Percentiles rank a stretch among this genome's conserved stretches.
These are phyloP conservation scores for Bombus turneri DNA, from an alignment of 1,140 invertebrate species.

Conservation along the genomic window DNA sequence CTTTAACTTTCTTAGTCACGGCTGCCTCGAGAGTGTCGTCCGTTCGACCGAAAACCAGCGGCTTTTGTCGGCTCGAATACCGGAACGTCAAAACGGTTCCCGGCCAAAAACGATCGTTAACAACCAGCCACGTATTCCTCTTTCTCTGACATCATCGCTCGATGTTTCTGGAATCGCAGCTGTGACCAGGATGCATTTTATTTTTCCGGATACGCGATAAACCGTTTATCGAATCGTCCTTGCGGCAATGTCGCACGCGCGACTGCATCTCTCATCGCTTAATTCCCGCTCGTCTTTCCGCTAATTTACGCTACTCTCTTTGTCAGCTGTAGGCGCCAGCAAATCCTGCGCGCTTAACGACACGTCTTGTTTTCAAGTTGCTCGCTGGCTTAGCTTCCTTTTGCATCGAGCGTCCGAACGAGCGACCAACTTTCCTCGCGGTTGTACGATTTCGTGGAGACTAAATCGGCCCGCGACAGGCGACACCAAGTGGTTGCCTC, in stretches of 20 bases:
- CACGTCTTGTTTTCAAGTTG: too few species aligned
- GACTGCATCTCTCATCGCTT: neutral
- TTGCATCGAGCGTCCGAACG: too few species aligned
- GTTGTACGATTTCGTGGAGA: neutral
- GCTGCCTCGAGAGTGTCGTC: constrained; percentile 48
- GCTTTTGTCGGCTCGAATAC: constrained; percentile 10
- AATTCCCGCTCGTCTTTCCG: too few species aligned
- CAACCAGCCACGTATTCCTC: neutral
- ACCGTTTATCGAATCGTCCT: constrained; percentile 37
- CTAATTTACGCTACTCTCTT: neutral
- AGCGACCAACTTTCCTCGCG: neutral
- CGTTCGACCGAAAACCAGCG: constrained; percentile 45
- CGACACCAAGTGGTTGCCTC: neutral
- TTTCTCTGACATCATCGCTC: constrained; percentile 47
- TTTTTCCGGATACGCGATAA: constrained; percentile 31
- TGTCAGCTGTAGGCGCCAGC: too few species aligned
- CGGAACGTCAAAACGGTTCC: constrained; percentile 5
- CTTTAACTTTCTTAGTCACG: constrained; percentile 68
- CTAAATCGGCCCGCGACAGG: neutral
- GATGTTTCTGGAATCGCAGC: neutral
- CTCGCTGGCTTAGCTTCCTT: too few species aligned
- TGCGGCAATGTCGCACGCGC: neutral
- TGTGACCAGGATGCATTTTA: neutral
- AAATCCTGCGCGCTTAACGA: too few species aligned
- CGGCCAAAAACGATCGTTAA: constrained; percentile 28